Percentiles rank a stretch among this genome's conserved stretches.
Evolutionary conservation across 2,113 vertebrate genomes (phyloP).

Genomic region (Columba livia): DNA sequence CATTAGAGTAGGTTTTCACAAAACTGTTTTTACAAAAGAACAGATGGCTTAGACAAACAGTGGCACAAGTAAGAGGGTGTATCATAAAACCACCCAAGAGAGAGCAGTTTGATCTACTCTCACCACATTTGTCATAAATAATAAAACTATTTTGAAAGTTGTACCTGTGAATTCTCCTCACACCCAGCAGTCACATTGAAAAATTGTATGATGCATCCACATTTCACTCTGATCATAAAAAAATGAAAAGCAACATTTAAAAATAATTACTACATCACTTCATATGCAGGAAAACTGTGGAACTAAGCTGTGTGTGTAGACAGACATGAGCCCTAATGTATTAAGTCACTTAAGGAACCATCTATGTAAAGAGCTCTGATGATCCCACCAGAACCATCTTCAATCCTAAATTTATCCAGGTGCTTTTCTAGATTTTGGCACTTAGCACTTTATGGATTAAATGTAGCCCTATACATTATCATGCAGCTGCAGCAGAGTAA

Average conservation of each 20-base stretch:
- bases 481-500: background rate
- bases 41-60: slow-evolving; percentile 19
- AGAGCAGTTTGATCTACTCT: background rate
- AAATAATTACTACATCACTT: background rate
- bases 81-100: background rate
- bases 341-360: background rate
- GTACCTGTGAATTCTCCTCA: background rate
- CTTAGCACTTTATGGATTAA: background rate
- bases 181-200: background rate
- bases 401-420: background rate
- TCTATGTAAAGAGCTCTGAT: background rate
- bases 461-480: background rate
- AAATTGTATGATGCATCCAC: background rate
- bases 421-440: background rate
- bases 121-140: background rate
- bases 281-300: background rate
- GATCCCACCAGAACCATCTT: background rate
- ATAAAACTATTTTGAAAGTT: background rate
- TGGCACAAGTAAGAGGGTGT: background rate
- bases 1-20: background rate
- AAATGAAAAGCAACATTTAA: background rate
- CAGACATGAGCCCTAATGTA: background rate
- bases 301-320: background rate
- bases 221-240: background rate
- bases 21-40: background rate